Base-by-base conservation (phyloP, 2,888 invertebrate species). In the Eucriotettix oculatus region DNA sequence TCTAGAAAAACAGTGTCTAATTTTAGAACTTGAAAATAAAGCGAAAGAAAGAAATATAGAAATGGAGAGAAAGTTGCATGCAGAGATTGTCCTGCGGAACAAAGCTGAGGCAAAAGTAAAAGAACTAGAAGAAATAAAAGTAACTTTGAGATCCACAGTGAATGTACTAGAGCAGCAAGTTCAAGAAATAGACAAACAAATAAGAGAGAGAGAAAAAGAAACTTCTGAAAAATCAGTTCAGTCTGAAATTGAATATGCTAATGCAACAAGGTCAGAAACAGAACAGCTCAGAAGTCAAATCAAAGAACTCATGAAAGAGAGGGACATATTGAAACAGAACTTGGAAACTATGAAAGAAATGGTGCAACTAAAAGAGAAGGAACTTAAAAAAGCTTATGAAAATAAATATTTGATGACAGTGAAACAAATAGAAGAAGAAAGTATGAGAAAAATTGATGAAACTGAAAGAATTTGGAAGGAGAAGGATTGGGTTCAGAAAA, bases 381-480 rank as follows among this genome's bases (percentile, higher is more conserved):
- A 48, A 12, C 48, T 48, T 12, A 48, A 48, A 48, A 2, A 29
- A 29, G 7, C 3, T 29, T 29, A 29, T 29, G 29, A 29, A 29
- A 7, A 29, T 29, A 29, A 29, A 29, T 29, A 29, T 29, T 29
- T 29, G 7, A 29, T 29, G 29, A 48, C 1, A 5, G 48, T 48
- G n/a, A 48, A 48, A n/a, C 12, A 48, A 48, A 14, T 12, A 48
- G 65, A 68, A 60, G 60, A 66, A 53, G 63, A 67, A 14, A 48
- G 14, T 14, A n/a, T 48, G 12, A 14, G 41, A 57, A 81, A 29
- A n/a, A 79, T 80, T 67, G 69, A 75, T 14, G 78, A 80, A 57
- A 76, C 79, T 54, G 78, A 81, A 53, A 75, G 76, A 61, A 74
- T 76, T 43, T 69, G 76, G n/a, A 65, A 68, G 1, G 77, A 79